Evolutionary conservation across 2,888 invertebrate species (phyloP), one percentile per base, ranked within the genome.

Genomic region (Aspidiotus destructor): DNA sequence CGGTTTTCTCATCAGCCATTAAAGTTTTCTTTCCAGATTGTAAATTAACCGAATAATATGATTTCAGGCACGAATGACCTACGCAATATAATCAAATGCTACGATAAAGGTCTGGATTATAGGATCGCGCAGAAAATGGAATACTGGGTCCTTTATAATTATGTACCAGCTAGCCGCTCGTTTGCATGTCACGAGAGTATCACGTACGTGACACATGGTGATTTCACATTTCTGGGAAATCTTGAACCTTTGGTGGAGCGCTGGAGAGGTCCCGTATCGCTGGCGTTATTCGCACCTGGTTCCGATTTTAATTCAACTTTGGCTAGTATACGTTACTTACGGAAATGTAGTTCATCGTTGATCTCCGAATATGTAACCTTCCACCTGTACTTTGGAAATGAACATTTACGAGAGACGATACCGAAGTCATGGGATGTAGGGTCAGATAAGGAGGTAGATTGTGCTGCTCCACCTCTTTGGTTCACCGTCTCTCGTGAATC

Each of bases 151-250:
- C 80, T 93, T 71, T 88, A 90, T 79, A 92, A 93, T 80, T 92
- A 88, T 76, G 84, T 92, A 72, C 83, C 84, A 53, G 88, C 90
- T 70, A 85, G 85, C 70, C 77, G 77, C 72, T 70, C 70, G 61
- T 74, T 73, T 70, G 72, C 71, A 75, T 92, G 92, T 78, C 87
- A 89, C 78, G 90, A 92, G 78, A 86, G 86, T 73, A 84, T 94
- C 72, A 94, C 94, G 1, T 92, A 93, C 76, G 92, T 93, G 48
- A 94, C 94, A 13, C 94, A 94, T 77, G 91, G 90, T 7, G 93
- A 93, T 75, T 91, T 85, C 79, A 90, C 92, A 73, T 94, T 92
- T 80, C 83, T 94, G 75, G 90, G 92, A 78, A 94, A 95, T 79
- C 81, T 93, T 74, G 84, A 86, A 76, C 90, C 92, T 70, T 80